phyloP scores from a whole-genome alignment of 2,113 vertebrate genomes.

The Xiphophorus couchianus region DNA sequence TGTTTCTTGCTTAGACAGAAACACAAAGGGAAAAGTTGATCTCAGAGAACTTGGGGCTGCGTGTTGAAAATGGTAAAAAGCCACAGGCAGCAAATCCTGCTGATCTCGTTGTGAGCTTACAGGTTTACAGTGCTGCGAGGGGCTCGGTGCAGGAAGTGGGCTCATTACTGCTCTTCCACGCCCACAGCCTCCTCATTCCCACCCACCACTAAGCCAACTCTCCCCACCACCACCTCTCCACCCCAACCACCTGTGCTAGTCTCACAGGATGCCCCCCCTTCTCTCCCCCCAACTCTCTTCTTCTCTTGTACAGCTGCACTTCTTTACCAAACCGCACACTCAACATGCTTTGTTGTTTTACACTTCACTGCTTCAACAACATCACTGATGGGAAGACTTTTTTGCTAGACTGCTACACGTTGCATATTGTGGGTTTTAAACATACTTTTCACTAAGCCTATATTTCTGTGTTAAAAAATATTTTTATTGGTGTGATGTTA shows the following conservation, averaged over 20 bases:
- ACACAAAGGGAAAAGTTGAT: conserved; percentile 38
- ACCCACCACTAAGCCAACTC: conserved; percentile 23
- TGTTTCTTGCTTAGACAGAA: conserved; percentile 14
- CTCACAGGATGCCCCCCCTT: conserved; percentile 84
- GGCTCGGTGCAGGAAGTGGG: conserved; percentile 86
- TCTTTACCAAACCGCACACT: conserved; percentile 62
- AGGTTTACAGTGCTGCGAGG: conserved; percentile 62
- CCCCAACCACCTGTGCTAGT: conserved; percentile 86
- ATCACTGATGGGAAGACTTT: background rate
- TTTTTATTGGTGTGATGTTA: background rate
- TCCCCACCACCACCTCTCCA: conserved; percentile 35
- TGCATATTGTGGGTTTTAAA: background rate
- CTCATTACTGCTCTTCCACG: conserved; percentile 71
- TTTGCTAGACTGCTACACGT: background rate
- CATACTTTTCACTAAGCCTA: too few relatives aligned
- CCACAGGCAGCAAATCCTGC: conserved; percentile 57
- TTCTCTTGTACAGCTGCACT: conserved; percentile 69
- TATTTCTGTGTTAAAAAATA: background rate
- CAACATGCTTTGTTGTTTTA: conserved; percentile 57
- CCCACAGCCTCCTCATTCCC: conserved; percentile 73
- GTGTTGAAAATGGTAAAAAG: conserved; percentile 64
- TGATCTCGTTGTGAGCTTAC: conserved; percentile 69
- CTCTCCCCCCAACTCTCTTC: conserved; percentile 28
- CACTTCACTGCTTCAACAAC: conserved; percentile 51
- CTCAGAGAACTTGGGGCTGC: conserved; percentile 59